Percentiles rank a stretch among this genome's conserved stretches.
These are phyloP conservation scores for Enoplosus armatus DNA, from an alignment of 2,797 vertebrate genomes.

Conservation along the genomic window DNA sequence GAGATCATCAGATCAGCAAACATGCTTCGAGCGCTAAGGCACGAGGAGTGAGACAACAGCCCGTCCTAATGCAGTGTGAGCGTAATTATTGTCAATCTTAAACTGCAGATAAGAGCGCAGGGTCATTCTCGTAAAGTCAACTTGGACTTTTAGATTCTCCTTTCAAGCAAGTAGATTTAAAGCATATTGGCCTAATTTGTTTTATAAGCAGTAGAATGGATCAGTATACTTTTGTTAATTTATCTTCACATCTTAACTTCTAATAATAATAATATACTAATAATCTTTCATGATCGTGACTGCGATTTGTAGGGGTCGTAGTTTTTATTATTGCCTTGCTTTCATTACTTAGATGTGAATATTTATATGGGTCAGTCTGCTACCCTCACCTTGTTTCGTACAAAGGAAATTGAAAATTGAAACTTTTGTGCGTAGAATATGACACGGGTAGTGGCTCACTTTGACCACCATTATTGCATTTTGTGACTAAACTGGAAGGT, in stretches of 20 bases:
- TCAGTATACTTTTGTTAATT: neutral
- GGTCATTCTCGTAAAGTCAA: slow-evolving; percentile 2
- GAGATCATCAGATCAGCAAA: slow-evolving; percentile 79
- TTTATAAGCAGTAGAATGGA: neutral
- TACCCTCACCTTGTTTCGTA: neutral
- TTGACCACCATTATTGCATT: neutral
- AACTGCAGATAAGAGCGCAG: slow-evolving; percentile 33
- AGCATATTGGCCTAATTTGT: neutral
- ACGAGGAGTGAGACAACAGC: slow-evolving; percentile 65
- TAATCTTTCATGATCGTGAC: neutral
- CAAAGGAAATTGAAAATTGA: neutral
- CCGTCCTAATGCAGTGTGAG: slow-evolving; percentile 50
- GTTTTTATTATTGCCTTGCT: neutral
- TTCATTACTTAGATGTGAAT: neutral
- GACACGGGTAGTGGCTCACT: neutral
- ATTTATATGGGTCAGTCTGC: neutral
- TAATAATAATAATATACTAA: too few relatives aligned
- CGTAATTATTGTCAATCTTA: slow-evolving; percentile 47
- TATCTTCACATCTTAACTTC: too few relatives aligned
- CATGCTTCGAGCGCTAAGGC: slow-evolving; percentile 64
- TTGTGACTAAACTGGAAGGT: neutral
- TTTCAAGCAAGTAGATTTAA: slow-evolving; percentile 6
- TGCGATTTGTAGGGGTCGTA: neutral
- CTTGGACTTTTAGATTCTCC: neutral
- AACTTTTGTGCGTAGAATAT: neutral